A percentile compares a stretch with the other conserved stretches of the same genome.
Evolutionary conservation across 2,797 vertebrate genomes (phyloP).

Genomic region (Todus mexicanus): DNA sequence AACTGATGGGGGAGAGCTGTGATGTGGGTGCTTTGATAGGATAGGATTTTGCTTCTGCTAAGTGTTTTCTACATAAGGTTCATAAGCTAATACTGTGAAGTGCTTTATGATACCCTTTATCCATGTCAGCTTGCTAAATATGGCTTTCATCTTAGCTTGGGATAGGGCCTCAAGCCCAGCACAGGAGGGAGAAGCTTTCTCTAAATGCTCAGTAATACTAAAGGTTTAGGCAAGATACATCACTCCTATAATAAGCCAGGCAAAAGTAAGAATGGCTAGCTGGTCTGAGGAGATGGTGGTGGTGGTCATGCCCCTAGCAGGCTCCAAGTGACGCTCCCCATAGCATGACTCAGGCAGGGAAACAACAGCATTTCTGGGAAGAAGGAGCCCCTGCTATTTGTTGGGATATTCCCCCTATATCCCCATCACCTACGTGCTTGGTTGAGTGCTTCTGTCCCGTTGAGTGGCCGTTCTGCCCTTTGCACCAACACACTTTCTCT

Average conservation of each 20-base stretch:
- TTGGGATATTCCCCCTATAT: background rate
- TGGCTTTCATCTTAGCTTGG: background rate
- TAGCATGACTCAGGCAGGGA: background rate
- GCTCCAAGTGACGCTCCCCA: background rate
- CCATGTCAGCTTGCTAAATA: accelerated
- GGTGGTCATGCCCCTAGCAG: background rate
- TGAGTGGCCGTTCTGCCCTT: background rate
- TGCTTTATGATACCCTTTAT: background rate
- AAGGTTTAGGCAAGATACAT: background rate
- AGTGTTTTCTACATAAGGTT: background rate
- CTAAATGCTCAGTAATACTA: background rate
- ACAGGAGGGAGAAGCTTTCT: background rate
- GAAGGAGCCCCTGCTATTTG: background rate
- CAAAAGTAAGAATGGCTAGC: background rate
- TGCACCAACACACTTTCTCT: background rate
- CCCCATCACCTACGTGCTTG: accelerated
- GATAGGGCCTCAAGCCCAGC: background rate
- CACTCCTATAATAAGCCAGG: background rate
- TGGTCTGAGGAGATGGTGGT: background rate
- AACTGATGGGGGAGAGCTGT: background rate
- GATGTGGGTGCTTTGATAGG: background rate
- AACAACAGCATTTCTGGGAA: background rate
- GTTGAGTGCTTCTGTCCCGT: background rate
- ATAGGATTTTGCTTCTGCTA: background rate
- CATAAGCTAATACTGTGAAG: background rate